Evolutionary conservation across 1,140 invertebrate genomes (phyloP), one percentile per base, ranked within the genome.

Genomic region (Zaprionus davidi): DNA sequence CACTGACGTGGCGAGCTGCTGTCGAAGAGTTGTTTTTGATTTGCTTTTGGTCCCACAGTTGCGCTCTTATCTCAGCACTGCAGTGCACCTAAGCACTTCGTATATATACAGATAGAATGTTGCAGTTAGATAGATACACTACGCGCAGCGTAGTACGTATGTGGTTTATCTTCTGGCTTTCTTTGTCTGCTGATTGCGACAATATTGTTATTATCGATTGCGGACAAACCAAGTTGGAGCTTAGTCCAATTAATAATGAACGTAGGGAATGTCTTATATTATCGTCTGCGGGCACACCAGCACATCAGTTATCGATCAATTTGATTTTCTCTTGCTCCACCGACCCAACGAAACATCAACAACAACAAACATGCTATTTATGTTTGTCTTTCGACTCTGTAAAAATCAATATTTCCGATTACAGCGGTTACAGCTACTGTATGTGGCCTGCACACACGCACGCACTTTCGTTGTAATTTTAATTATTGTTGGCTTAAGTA

Each of bases 1-100:
- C 80, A 86, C 84, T 80, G 83, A 86, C 83, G 83, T 87, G 83
- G 83, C 84, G 84, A 82, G 71, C 82, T 68, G 38, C 55, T 20
- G 46, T 51, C 46, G 57, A 24, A 20, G 17, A 26, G 24, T 36
- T 38, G 70, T 31, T n/a, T 38, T 31, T 9, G 53, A 22, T 44
- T 67, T 44, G n/a, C 9, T 49, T 2, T 58, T n/a, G 15, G 49
- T 51, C 17, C 24, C 22, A 46, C 41, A 34, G 20, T 20, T n/a
- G 2, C 41, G 34, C 34, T 68, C 7, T 73, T 73, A 73, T 68
- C 46, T 51, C 22, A 53, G 34, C 26, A 51, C 60, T 57, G 62
- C 28, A n/a, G 51, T 28, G 36, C 34, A 64, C 17, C 46, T 51
- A 24, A 51, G 17, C 46, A 24, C 46, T 24, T 24, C 20, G 46